Conservation (phyloP, 1,140 invertebrate species). For the Andrena cerasifolii region DNA sequence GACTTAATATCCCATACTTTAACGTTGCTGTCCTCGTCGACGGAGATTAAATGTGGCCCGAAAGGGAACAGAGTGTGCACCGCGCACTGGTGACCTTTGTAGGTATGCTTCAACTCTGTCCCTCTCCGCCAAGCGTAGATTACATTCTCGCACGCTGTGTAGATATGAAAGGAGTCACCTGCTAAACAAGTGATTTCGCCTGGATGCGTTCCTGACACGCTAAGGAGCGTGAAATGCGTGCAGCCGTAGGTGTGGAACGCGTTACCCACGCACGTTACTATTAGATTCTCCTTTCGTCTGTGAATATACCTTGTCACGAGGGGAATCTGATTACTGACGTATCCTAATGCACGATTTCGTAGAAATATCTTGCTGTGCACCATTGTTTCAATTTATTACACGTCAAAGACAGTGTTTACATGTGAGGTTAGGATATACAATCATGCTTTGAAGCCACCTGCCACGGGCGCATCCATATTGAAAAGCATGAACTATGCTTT, state of each 20-base stretch:
- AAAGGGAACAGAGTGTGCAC: slow-evolving; percentile 94
- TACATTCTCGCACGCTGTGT: slow-evolving; percentile 90
- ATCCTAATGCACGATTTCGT: slow-evolving; percentile 92
- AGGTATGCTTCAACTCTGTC: slow-evolving; percentile 92
- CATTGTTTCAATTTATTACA: slow-evolving; percentile 62
- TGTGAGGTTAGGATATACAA: slow-evolving; percentile 38
- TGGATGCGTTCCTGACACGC: slow-evolving; percentile 91
- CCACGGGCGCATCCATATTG: slow-evolving; percentile 15
- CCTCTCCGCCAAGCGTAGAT: slow-evolving; percentile 95
- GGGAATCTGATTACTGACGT: slow-evolving; percentile 96
- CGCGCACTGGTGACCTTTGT: slow-evolving; percentile 88
- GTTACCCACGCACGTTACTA: slow-evolving; percentile 94
- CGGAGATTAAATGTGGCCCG: slow-evolving; percentile 91
- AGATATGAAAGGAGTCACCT: slow-evolving; percentile 91
- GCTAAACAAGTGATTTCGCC: slow-evolving; percentile 92
- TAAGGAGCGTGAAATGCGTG: slow-evolving; percentile 91
- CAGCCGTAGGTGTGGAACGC: slow-evolving; percentile 96
- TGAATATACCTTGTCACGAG: slow-evolving; percentile 92
- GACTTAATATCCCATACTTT: slow-evolving; percentile 94
- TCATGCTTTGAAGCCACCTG: not conserved
- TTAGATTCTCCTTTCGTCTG: slow-evolving; percentile 92
- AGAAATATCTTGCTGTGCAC: slow-evolving; percentile 90
- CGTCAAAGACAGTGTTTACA: not conserved
- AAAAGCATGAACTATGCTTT: not conserved
- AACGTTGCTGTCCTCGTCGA: slow-evolving; percentile 90